Evolutionary conservation across 2,113 vertebrate genomes (phyloP).

Genomic region (Phalacrocorax carbo): DNA sequence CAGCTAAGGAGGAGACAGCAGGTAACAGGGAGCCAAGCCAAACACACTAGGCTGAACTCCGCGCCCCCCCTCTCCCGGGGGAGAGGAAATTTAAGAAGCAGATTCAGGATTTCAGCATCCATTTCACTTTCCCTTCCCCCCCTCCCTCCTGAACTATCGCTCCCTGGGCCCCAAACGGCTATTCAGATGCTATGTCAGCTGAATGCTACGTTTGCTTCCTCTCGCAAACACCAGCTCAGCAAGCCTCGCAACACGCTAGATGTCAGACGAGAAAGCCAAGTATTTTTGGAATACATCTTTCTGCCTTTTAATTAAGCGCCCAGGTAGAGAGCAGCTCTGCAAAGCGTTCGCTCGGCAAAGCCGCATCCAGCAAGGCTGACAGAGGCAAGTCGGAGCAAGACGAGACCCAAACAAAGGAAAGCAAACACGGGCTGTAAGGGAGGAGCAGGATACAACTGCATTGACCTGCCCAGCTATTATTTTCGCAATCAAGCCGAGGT

Average conservation of each 20-base stretch:
- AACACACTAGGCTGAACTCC: not conserved
- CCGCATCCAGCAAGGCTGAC: not conserved
- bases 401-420: slow-evolving; percentile 25
- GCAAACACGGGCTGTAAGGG: not conserved
- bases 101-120: not conserved
- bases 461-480: slow-evolving; percentile 19
- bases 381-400: slow-evolving; percentile 36
- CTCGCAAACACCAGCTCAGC: slow-evolving; percentile 23
- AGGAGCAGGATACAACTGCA: slow-evolving; percentile 32
- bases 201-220: not conserved
- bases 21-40: not conserved
- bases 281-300: not conserved
- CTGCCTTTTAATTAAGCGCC: not conserved
- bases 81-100: slow-evolving; percentile 39
- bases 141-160: not conserved
- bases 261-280: not conserved
- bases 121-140: slow-evolving; percentile 16
- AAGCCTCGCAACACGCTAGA: not conserved
- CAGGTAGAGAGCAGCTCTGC: not conserved
- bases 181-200: slow-evolving; percentile 16
- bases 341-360: accelerated
- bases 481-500: not conserved
- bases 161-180: not conserved
- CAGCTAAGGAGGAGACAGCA: not conserved
- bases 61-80: not conserved